Conservation (phyloP, 2,113 vertebrate species). For the Leucoraja erinaceus region DNA sequence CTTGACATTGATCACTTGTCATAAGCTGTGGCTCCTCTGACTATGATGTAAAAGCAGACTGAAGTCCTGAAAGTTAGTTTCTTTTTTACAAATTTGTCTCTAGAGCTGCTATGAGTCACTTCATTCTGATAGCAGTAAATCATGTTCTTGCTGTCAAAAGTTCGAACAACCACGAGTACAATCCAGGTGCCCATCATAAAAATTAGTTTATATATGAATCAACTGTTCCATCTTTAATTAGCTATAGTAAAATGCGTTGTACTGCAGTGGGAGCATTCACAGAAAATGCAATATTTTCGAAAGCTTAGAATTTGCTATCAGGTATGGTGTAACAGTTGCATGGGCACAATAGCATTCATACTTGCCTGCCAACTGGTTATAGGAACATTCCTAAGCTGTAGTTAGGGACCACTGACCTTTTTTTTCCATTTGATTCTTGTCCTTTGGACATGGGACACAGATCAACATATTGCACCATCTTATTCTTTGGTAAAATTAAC, state of each 20-base stretch:
- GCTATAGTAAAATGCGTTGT: neutral
- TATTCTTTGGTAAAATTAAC: neutral
- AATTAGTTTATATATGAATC: neutral
- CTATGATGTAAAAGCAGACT: neutral
- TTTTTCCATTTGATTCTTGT: neutral
- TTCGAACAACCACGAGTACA: neutral
- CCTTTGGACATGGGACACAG: neutral
- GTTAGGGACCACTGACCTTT: neutral
- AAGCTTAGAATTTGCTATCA: neutral
- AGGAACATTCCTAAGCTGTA: neutral
- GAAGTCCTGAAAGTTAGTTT: neutral
- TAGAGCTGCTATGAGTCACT: neutral
- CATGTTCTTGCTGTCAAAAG: neutral
- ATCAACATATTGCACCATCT: neutral
- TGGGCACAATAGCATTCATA: neutral
- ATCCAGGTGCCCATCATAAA: neutral
- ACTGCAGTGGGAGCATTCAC: neutral
- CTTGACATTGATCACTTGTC: neutral
- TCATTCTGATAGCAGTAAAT: neutral
- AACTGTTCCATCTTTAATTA: neutral
- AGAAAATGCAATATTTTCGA: neutral
- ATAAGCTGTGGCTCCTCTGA: neutral
- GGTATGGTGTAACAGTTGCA: neutral
- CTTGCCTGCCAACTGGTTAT: neutral
- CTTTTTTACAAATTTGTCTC: neutral